Conservation (phyloP, 2,113 vertebrate genomes). For the Psilopogon haemacephalus region DNA sequence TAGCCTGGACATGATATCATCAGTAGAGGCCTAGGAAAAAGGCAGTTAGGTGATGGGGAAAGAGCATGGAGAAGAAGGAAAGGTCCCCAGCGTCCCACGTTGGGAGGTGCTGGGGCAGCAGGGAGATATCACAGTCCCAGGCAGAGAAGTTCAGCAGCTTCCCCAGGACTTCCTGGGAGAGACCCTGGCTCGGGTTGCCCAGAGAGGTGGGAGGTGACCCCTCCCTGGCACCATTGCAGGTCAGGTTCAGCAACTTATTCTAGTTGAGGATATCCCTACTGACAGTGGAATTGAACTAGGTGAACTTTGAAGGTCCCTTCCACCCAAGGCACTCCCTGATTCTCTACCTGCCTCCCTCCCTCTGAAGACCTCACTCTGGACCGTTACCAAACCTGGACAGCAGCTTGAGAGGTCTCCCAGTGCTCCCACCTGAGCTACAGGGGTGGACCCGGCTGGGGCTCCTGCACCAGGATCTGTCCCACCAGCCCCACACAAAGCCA, state of each 20-base stretch:
- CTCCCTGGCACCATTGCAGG: too few relatives aligned
- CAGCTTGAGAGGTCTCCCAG: accelerated
- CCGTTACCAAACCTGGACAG: background rate
- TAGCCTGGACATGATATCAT: accelerated
- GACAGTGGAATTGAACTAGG: too few relatives aligned
- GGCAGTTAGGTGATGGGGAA: background rate
- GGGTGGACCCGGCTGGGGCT: background rate
- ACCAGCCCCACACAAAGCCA: background rate
- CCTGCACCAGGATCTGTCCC: background rate
- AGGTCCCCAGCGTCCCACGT: background rate
- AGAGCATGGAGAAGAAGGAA: background rate
- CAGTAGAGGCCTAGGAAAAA: background rate
- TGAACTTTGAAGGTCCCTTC: too few relatives aligned
- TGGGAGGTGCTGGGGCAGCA: accelerated
- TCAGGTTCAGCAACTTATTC: too few relatives aligned
- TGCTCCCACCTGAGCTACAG: background rate
- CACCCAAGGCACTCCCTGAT: too few relatives aligned
- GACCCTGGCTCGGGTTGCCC: too few relatives aligned
- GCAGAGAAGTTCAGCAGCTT: background rate
- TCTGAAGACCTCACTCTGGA: background rate
- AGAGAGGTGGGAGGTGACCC: too few relatives aligned
- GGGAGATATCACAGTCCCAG: background rate
- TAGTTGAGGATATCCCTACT: too few relatives aligned
- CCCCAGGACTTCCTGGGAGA: background rate
- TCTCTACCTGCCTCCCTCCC: background rate